Percentiles rank a stretch among this genome's conserved stretches.
Evolutionary conservation across 2,113 vertebrate species (phyloP).

Genomic region (Ceyx margarethae): DNA sequence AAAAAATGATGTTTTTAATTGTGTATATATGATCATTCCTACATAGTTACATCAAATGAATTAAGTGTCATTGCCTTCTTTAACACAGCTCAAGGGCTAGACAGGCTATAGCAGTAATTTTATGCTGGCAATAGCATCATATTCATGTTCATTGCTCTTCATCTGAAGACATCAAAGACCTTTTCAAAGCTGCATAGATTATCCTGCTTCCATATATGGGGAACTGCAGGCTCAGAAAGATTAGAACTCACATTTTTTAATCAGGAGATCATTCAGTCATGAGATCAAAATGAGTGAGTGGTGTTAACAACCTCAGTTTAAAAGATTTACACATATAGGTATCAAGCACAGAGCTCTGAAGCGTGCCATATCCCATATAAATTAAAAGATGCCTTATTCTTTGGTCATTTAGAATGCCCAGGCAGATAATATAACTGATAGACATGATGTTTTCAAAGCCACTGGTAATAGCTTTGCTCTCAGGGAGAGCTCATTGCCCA

Average conservation of each 20-base stretch:
- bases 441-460: background rate
- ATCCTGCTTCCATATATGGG: background rate
- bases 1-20: slow-evolving; percentile 61
- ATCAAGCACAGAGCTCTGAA: background rate
- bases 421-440: background rate
- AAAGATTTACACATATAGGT: background rate
- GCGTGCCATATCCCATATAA: background rate
- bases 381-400: background rate
- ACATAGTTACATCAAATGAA: slow-evolving; percentile 35
- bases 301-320: background rate
- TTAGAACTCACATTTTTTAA: background rate
- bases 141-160: background rate
- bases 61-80: background rate
- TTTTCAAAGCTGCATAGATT: background rate
- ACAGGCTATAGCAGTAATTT: background rate
- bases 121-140: background rate
- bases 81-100: slow-evolving; percentile 5
- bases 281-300: background rate
- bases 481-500: background rate
- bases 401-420: background rate
- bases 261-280: background rate
- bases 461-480: background rate
- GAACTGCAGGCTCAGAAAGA: background rate
- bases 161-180: slow-evolving; percentile 1
- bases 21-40: slow-evolving; percentile 44